Percentiles rank a stretch among this genome's conserved stretches.
Evolutionary conservation across 2,797 vertebrate genomes (phyloP).

Genomic region (Halcyon badia): DNA sequence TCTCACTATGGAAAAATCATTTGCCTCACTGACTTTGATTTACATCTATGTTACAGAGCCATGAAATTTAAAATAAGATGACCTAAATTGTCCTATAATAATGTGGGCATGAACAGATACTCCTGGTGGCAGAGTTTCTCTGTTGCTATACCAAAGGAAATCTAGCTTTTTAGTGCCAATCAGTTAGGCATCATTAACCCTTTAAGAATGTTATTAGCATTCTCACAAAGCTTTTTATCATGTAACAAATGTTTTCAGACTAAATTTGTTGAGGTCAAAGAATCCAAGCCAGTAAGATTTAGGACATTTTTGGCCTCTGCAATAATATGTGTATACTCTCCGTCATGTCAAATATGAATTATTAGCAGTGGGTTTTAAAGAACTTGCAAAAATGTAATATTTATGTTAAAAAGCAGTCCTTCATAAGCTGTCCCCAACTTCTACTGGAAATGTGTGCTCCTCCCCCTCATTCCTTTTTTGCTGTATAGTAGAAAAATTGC

Average conservation of each 20-base stretch:
- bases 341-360: not conserved
- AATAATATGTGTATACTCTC: not conserved
- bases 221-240: slow-evolving; percentile 52
- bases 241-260: slow-evolving; percentile 53
- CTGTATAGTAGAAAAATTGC: slow-evolving; percentile 36
- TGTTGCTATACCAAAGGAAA: slow-evolving; percentile 57
- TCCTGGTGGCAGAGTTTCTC: slow-evolving; percentile 32
- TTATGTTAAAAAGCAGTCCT: slow-evolving; percentile 12
- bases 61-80: slow-evolving; percentile 68
- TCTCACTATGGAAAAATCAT: slow-evolving; percentile 57
- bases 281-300: slow-evolving; percentile 11
- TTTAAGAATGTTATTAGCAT: slow-evolving; percentile 60
- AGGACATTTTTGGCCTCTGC: slow-evolving; percentile 35
- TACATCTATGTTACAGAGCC: slow-evolving; percentile 62
- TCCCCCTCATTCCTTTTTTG: slow-evolving; percentile 5
- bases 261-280: slow-evolving; percentile 58
- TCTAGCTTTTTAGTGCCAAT: slow-evolving; percentile 62
- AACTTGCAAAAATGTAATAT: slow-evolving; percentile 4
- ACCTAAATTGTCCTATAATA: slow-evolving; percentile 68
- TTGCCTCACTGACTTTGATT: slow-evolving; percentile 72
- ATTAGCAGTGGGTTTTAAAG: slow-evolving; percentile 8
- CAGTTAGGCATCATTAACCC: slow-evolving; percentile 63
- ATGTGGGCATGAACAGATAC: slow-evolving; percentile 8
- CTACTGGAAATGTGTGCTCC: not conserved
- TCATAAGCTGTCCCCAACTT: not conserved